Evolutionary conservation across 2,888 invertebrate species (phyloP), one percentile per base, ranked within the genome.

Genomic region (Eulithis prunata): DNA sequence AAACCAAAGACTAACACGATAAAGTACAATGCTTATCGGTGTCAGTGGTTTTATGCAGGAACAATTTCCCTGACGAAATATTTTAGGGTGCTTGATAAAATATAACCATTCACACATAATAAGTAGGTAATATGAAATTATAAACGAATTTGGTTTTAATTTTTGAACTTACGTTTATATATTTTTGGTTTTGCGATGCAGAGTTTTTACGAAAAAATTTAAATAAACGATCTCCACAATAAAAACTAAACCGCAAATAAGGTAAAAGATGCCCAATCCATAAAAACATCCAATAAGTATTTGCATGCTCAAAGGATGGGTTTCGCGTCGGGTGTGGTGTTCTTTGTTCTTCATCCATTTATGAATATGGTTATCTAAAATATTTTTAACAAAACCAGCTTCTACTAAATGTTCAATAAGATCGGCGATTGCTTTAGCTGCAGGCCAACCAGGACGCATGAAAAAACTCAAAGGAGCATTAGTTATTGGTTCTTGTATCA

Each of bases 391-490:
- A 64, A 84, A 69, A 8, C 86, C 89, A 1, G 74, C 62, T 74
- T 87, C 89, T 5, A 78, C 69, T 12, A 84, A 55, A 12, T 67
- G 71, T 2, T 68, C 51, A 28, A 85, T 69, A 4, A 80, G 38
- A 7, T 57, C 28, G 38, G 76, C 70, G 1, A 88, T 64, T 49
- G 80, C 76, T 13, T 71, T 59, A 0, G 78, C 74, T 3, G 80
- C 86, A 8, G 84, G 79, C 88, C 90, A 89, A 1, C 84, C 82
- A 2, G 85, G 84, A 0, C 88, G 81, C 79, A 87, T 79, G n/a
- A 74, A 75, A 28, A 81, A 74, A 63, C 81, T 77, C 1, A 77
- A 69, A 2, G 81, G 80, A 6, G 77, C 63, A 8, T 63, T 67
- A 13, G 71, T 70, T 3, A 85, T 71, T 3, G 79, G 73, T 21